phyloP scores from a whole-genome alignment of 2,888 invertebrate species.

The Lymantria monacha region DNA sequence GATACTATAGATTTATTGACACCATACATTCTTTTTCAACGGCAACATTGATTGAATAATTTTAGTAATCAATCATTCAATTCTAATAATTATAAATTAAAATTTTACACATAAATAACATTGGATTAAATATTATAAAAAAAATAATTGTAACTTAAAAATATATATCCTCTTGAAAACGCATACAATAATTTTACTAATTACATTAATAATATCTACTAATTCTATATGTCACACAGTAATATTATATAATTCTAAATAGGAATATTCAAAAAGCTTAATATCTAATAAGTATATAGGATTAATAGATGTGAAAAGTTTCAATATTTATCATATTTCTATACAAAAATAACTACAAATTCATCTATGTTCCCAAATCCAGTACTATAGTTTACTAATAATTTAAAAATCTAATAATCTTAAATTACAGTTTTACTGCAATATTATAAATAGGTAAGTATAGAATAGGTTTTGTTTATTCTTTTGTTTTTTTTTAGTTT shows the following conservation, averaged over 20 bases:
- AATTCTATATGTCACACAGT: not conserved
- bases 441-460: constrained; percentile 10
- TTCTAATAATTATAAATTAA: too few species aligned
- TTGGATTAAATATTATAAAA: too few species aligned
- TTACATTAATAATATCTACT: too few species aligned
- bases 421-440: constrained; percentile 32
- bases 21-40: too few species aligned
- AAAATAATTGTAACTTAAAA: too few species aligned
- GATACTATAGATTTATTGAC: too few species aligned
- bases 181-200: too few species aligned
- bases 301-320: constrained; percentile 17
- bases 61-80: too few species aligned
- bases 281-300: constrained; percentile 23
- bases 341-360: constrained; percentile 51
- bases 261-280: constrained; percentile 21
- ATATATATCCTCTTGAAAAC: too few species aligned
- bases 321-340: constrained; percentile 17
- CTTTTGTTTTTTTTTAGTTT: too few species aligned
- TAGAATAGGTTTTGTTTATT: not conserved
- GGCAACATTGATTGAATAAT: too few species aligned
- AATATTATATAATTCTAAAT: constrained; percentile 8
- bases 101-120: too few species aligned
- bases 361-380: constrained; percentile 54
- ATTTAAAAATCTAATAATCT: constrained; percentile 24
- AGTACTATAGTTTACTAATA: constrained; percentile 30